phyloP scores from a whole-genome alignment of 2,113 vertebrate genomes.

The Chlamydotis undulata region DNA sequence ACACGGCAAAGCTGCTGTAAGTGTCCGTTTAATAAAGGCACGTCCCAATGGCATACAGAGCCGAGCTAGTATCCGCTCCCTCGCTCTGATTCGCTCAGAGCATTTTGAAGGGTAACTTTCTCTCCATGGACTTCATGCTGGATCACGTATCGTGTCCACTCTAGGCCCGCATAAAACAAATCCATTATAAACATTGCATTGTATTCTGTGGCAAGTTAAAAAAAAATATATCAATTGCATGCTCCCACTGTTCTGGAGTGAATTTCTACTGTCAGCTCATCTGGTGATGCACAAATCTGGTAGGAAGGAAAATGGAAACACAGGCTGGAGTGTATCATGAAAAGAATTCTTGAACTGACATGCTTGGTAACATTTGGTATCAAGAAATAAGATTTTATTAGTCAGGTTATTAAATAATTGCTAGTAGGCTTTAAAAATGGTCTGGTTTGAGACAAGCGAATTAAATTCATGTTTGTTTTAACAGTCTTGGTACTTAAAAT shows the following conservation, averaged over 20 bases:
- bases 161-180: neutral
- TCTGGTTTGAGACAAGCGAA: neutral
- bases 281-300: neutral
- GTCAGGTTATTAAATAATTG: neutral
- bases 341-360: neutral
- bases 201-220: neutral
- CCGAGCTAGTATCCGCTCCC: neutral
- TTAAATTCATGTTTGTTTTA: neutral
- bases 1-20: neutral
- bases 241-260: neutral
- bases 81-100: neutral
- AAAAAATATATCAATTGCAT: neutral
- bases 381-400: neutral
- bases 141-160: neutral
- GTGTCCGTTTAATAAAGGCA: neutral
- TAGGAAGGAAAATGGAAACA: neutral
- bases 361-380: neutral
- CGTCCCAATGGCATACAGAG: neutral
- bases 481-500: neutral
- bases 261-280: neutral
- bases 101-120: neutral
- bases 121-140: neutral
- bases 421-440: neutral
- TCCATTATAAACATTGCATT: slow-evolving; percentile 18
- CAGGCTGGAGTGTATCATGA: neutral